Conservation (phyloP, 2,888 invertebrate species). For the Leptothorax acervorum region DNA sequence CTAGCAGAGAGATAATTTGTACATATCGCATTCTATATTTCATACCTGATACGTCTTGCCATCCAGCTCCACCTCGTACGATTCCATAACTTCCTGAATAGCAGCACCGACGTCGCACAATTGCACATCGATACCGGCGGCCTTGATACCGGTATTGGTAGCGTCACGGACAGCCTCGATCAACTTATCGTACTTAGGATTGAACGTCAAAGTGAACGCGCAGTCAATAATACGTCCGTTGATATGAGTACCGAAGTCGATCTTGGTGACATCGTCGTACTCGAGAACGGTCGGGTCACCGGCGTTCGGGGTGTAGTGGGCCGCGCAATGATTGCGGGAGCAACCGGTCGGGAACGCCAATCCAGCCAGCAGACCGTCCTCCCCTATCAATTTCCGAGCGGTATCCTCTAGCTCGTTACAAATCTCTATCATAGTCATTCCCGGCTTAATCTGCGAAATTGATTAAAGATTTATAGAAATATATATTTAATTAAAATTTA, state of each 20-base stretch:
- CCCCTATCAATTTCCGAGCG: conserved; percentile 96
- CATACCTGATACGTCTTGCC: conserved; percentile 94
- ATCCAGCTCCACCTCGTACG: conserved; percentile 98
- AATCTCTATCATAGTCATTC: conserved; percentile 99
- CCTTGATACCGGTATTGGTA: conserved; percentile 98
- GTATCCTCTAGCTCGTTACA: conserved; percentile 98
- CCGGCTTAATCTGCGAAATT: conserved; percentile 91
- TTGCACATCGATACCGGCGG: conserved; percentile 98
- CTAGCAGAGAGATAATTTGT: background rate
- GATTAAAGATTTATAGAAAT: background rate
- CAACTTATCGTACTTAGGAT: conserved; percentile 97
- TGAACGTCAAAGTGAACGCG: conserved; percentile 98
- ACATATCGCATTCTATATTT: conserved; percentile 9
- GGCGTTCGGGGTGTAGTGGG: conserved; percentile 99
- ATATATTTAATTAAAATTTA: too few relatives aligned
- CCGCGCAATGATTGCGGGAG: conserved; percentile 99
- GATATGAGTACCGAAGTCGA: conserved; percentile 99
- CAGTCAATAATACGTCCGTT: conserved; percentile 99
- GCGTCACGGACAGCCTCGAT: conserved; percentile 98
- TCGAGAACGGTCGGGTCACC: conserved; percentile 98
- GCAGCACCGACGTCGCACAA: conserved; percentile 98
- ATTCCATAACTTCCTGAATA: conserved; percentile 99
- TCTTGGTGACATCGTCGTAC: conserved; percentile 99
- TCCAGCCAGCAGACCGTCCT: conserved; percentile 97
- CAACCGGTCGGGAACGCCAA: conserved; percentile 99